Evolutionary conservation across 2,888 invertebrate genomes (phyloP).

Genomic region (Lasius fuliginosus): DNA sequence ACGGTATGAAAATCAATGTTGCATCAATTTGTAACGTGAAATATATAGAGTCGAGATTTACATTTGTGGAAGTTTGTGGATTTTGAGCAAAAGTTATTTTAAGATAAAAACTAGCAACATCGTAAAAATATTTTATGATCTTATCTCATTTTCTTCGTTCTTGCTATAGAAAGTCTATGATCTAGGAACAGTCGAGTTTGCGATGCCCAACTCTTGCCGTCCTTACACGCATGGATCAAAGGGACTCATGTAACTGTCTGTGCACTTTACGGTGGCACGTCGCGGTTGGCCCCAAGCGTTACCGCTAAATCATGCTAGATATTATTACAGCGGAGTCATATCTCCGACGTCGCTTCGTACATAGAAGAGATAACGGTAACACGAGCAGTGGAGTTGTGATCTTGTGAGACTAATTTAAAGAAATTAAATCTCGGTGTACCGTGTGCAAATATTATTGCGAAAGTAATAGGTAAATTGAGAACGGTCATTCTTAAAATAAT

Average conservation of each 20-base stretch:
- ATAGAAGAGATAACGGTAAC: slow-evolving; percentile 19
- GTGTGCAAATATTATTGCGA: background rate
- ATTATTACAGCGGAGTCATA: slow-evolving; percentile 35
- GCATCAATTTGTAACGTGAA: background rate
- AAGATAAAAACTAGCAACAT: background rate
- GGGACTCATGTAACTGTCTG: background rate
- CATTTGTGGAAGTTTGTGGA: background rate
- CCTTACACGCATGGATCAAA: slow-evolving; percentile 39
- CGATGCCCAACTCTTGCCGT: background rate
- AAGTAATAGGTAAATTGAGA: background rate
- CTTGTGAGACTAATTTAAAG: slow-evolving; percentile 18
- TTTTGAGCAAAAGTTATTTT: too few relatives aligned
- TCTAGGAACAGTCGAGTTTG: slow-evolving; percentile 4
- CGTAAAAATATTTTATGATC: background rate
- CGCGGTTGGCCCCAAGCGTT: slow-evolving; percentile 30
- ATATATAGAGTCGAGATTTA: background rate
- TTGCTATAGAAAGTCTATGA: background rate
- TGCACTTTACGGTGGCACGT: slow-evolving; percentile 33
- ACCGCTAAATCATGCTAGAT: slow-evolving; percentile 38
- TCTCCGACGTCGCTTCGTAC: slow-evolving; percentile 12
- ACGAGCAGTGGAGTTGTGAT: background rate
- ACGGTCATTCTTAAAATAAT: background rate
- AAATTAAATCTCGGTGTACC: background rate
- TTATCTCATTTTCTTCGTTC: background rate
- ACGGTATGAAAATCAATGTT: background rate